phyloP scores from a whole-genome alignment of 1,140 invertebrate genomes.

The Solen grandis region DNA sequence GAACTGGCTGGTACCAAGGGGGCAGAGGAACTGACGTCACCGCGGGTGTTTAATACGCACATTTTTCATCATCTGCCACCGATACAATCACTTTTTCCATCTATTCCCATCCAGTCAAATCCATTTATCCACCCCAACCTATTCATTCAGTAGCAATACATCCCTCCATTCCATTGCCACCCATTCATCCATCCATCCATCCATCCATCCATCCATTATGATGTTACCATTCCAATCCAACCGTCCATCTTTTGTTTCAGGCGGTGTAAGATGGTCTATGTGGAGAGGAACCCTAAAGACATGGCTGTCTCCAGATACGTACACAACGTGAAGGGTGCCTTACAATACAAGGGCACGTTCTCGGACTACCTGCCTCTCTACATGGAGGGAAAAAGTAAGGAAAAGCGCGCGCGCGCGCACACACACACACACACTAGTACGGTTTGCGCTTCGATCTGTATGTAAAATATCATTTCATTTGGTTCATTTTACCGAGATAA shows the following conservation, averaged over 20 bases:
- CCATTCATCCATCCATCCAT: no score
- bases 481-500: no score
- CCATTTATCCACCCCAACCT: no score
- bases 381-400: slow-evolving; percentile 67
- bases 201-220: no score
- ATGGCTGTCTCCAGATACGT: slow-evolving; percentile 70
- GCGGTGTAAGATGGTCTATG: slow-evolving; percentile 68
- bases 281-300: slow-evolving; percentile 70
- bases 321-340: slow-evolving; percentile 61
- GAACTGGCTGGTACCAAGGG: slow-evolving; percentile 49
- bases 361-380: slow-evolving; percentile 63
- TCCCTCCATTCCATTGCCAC: no score
- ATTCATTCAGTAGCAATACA: no score
- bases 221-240: no score
- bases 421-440: no score
- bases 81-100: not conserved
- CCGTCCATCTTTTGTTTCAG: slow-evolving; percentile 33
- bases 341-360: slow-evolving; percentile 65
- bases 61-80: slow-evolving; percentile 62
- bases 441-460: no score
- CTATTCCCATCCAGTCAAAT: not conserved
- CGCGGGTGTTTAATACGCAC: slow-evolving; percentile 71
- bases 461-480: no score
- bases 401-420: no score
- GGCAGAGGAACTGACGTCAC: slow-evolving; percentile 60